Base-by-base conservation (phyloP, 1,140 invertebrate species). In the Zaprionus kolodkinae region DNA sequence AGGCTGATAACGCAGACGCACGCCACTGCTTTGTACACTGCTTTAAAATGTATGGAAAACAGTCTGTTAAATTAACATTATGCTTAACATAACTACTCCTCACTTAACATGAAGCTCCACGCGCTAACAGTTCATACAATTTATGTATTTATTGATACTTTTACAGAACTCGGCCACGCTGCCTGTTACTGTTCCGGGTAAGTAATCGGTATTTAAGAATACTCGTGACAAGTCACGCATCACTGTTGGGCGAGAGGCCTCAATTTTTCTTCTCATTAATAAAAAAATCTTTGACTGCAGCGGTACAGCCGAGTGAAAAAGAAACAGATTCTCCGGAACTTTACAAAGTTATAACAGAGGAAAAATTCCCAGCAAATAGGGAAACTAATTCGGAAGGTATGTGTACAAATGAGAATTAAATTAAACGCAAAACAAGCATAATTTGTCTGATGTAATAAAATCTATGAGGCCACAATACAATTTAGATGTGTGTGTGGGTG, bases 161-260 rank as follows among this genome's bases (percentile, higher is more conserved):
- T 82, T 74, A 7, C 67, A 87, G 83, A 87, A 36, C 30, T 87
- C 83, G n/a, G 69, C 78, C 6, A 88, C 84, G n/a, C 43, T 89
- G 35, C 84, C 85, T 0, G 77, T 78, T 10, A 64, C 85, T 12
- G 67, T 70, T 6, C n/a, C 62, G n/a, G 70, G 83, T 87, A 72
- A 79, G 76, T 66, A 1, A 21, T 48, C 21, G 2, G 10, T 48
- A 15, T 15, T 9, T 1, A 6, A 1, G 0, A 48, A 21, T 6
- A 15, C 15, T 45, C 15, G 43, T 45, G 43, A 45, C 43, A 15
- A 15, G n/a, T 48, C 7, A 17, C 45, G 7, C 7, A 35, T 1
- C 33, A 35, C 33, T 7, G 33, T 35, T 35, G 6, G 3, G 27
- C 27, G 27, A 30, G 45, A 17, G 1, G 10, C 15, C 52, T 27